phyloP scores from a whole-genome alignment of 2,888 invertebrate genomes.

The Chromoteleia sp. region DNA sequence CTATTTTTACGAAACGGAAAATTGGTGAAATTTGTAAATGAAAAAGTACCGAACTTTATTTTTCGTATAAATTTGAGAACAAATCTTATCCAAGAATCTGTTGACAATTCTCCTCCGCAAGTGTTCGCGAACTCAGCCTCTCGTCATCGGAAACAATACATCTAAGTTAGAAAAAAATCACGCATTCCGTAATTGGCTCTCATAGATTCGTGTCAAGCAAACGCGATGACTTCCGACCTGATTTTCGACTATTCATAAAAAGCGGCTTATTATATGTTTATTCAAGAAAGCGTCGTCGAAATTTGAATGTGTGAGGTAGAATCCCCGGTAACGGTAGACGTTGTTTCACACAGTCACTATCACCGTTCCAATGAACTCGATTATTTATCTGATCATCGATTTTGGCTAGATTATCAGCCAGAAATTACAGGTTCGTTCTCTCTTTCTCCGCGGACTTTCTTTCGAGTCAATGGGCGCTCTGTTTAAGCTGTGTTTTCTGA shows the following conservation, averaged over 20 bases:
- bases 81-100: neutral
- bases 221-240: slow-evolving; percentile 47
- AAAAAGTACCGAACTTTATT: too few species aligned
- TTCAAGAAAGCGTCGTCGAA: slow-evolving; percentile 42
- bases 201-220: slow-evolving; percentile 41
- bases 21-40: too few species aligned
- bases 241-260: slow-evolving; percentile 51
- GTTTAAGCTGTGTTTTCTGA: slow-evolving; percentile 8
- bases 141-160: slow-evolving; percentile 18
- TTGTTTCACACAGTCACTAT: slow-evolving; percentile 46
- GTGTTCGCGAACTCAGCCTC: too few species aligned
- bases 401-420: slow-evolving; percentile 49
- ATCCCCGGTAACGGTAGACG: slow-evolving; percentile 54
- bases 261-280: slow-evolving; percentile 49
- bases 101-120: too few species aligned
- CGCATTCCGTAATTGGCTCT: slow-evolving; percentile 38
- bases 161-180: slow-evolving; percentile 23
- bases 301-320: slow-evolving; percentile 37
- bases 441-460: slow-evolving; percentile 28
- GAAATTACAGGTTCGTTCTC: slow-evolving; percentile 12
- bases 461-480: neutral
- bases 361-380: slow-evolving; percentile 52
- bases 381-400: slow-evolving; percentile 58
- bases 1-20: too few species aligned
- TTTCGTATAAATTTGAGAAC: too few species aligned